Percentiles rank a stretch among this genome's conserved stretches.
phyloP scores from a whole-genome alignment of 2,113 vertebrate genomes.

The Fulmarus glacialis region DNA sequence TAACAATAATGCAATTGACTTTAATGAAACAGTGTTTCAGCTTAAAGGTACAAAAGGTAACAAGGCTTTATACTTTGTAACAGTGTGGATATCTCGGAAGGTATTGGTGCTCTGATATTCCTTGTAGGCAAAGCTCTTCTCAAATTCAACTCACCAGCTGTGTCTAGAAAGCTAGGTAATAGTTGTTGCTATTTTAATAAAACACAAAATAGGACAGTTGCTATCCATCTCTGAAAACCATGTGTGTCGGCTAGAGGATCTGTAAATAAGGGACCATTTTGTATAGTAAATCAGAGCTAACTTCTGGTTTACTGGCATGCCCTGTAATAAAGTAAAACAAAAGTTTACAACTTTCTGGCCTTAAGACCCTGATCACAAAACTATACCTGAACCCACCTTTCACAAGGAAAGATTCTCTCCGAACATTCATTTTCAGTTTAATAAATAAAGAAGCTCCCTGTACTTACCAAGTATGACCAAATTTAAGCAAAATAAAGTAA shows the following conservation, averaged over 20 bases:
- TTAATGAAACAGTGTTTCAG: not conserved
- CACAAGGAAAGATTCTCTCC: not conserved
- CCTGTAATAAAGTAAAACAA: not conserved
- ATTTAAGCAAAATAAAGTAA: not conserved
- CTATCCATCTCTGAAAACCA: not conserved
- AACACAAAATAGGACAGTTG: not conserved
- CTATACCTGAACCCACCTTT: not conserved
- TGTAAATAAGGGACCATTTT: not conserved
- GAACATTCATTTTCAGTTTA: not conserved
- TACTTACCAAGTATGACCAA: not conserved
- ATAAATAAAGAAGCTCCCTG: not conserved
- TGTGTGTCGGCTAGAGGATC: not conserved
- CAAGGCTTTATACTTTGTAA: not conserved
- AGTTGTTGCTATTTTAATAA: not conserved
- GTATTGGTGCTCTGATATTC: not conserved
- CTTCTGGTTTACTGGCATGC: not conserved
- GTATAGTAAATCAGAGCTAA: not conserved
- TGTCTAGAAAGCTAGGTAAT: not conserved
- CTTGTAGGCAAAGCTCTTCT: not conserved
- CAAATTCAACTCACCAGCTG: rapidly evolving
- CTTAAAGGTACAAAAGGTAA: not conserved
- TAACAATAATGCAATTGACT: not conserved
- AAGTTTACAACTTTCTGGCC: not conserved
- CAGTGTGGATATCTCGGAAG: rapidly evolving
- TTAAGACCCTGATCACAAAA: not conserved